phyloP scores from a whole-genome alignment of 2,888 invertebrate species.

The Oscheius onirici region DNA sequence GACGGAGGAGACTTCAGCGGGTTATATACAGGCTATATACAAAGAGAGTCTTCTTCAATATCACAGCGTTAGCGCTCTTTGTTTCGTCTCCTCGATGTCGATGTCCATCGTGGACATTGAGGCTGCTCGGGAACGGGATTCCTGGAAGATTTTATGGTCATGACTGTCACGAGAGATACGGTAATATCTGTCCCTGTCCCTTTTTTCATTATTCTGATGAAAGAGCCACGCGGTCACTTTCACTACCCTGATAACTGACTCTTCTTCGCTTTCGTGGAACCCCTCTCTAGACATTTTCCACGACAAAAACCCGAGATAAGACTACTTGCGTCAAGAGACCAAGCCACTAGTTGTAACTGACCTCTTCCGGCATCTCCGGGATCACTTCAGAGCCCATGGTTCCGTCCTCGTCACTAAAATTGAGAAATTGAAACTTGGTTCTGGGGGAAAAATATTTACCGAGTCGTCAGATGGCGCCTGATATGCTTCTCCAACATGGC shows the following conservation, averaged over 20 bases:
- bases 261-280: conserved; percentile 2
- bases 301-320: background rate
- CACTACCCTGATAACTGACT: background rate
- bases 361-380: background rate
- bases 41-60: background rate
- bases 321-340: background rate
- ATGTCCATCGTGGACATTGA: conserved; percentile 30
- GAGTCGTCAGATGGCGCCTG: conserved; percentile 42
- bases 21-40: conserved; percentile 21
- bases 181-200: too few species aligned
- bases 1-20: conserved; percentile 5
- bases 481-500: conserved; percentile 72
- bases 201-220: background rate
- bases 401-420: conserved; percentile 3
- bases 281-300: conserved; percentile 10
- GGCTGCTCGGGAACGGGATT: conserved; percentile 15
- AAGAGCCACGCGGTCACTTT: conserved; percentile 2
- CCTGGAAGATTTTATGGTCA: conserved; percentile 18
- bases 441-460: background rate
- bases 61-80: conserved; percentile 44
- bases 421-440: background rate
- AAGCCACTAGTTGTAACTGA: background rate
- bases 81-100: conserved; percentile 39
- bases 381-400: conserved; percentile 9
- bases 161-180: too few species aligned